Evolutionary conservation across 2,888 invertebrate genomes (phyloP).

Genomic region (Serrognathus titanus): DNA sequence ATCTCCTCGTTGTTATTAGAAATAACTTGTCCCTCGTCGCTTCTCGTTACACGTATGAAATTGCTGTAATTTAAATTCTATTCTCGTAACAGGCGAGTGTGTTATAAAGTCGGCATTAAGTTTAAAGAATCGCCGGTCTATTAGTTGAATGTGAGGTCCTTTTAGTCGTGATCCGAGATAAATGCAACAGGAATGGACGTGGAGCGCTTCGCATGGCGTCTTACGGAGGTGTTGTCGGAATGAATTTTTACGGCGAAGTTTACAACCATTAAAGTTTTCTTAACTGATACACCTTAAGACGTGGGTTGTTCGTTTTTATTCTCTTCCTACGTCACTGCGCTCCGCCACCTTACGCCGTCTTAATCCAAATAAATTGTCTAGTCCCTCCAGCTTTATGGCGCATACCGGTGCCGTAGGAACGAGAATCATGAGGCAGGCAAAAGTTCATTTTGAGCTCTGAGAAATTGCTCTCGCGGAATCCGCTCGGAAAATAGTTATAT

Average conservation of each 20-base stretch:
- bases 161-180: too few relatives aligned
- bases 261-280: too few relatives aligned
- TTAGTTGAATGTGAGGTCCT: slow-evolving; percentile 2
- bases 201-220: too few relatives aligned
- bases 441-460: slow-evolving; percentile 22
- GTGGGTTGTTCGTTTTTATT: background rate
- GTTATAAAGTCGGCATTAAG: slow-evolving; percentile 14
- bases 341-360: slow-evolving; percentile 16
- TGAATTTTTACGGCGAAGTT: too few relatives aligned
- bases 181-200: too few relatives aligned
- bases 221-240: too few relatives aligned
- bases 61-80: slow-evolving; percentile 12
- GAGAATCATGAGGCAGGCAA: slow-evolving; percentile 20
- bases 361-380: slow-evolving; percentile 25
- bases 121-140: slow-evolving; percentile 9
- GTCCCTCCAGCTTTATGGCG: slow-evolving; percentile 19
- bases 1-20: too few relatives aligned
- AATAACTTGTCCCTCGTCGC: too few relatives aligned
- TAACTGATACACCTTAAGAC: too few relatives aligned
- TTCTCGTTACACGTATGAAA: slow-evolving; percentile 8
- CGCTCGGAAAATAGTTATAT: slow-evolving; percentile 20
- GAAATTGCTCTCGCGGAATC: slow-evolving; percentile 13
- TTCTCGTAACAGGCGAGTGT: slow-evolving; percentile 6
- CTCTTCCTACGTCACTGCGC: slow-evolving; percentile 12
- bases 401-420: slow-evolving; percentile 15